These are phyloP conservation scores for Microchrysa polita DNA, from an alignment of 2,888 invertebrate species.

Conservation along the genomic window DNA sequence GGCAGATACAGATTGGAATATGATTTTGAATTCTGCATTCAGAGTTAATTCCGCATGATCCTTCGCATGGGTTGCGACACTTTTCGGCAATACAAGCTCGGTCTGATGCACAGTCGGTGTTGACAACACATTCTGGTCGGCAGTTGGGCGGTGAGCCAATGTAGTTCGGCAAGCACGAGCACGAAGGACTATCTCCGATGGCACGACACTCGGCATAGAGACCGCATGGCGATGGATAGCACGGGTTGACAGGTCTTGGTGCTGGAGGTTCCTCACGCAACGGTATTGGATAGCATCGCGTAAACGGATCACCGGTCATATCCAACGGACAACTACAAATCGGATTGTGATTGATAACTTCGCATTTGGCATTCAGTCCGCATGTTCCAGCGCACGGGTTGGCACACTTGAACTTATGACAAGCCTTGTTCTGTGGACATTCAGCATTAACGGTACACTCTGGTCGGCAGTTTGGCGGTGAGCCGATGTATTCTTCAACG, in stretches of 20 bases:
- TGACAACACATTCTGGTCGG: constrained; percentile 71
- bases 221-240: constrained; percentile 79
- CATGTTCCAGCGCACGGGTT: constrained; percentile 87
- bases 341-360: constrained; percentile 83
- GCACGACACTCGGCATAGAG: constrained; percentile 74
- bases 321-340: constrained; percentile 80
- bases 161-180: constrained; percentile 72
- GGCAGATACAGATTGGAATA: constrained; percentile 73
- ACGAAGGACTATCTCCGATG: constrained; percentile 70
- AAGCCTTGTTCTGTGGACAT: constrained; percentile 81
- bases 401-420: constrained; percentile 81
- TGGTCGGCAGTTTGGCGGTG: constrained; percentile 82
- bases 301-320: constrained; percentile 83
- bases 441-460: constrained; percentile 86
- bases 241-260: constrained; percentile 67
- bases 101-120: constrained; percentile 72
- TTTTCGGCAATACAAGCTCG: constrained; percentile 77
- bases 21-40: constrained; percentile 77
- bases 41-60: constrained; percentile 77
- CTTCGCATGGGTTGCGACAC: constrained; percentile 76
- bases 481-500: constrained; percentile 75
- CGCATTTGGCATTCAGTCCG: constrained; percentile 79
- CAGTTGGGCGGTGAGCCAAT: constrained; percentile 77
- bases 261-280: constrained; percentile 56
- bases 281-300: constrained; percentile 70